phyloP scores from a whole-genome alignment of 1,140 invertebrate species.

The Drosophila kikkawai region DNA sequence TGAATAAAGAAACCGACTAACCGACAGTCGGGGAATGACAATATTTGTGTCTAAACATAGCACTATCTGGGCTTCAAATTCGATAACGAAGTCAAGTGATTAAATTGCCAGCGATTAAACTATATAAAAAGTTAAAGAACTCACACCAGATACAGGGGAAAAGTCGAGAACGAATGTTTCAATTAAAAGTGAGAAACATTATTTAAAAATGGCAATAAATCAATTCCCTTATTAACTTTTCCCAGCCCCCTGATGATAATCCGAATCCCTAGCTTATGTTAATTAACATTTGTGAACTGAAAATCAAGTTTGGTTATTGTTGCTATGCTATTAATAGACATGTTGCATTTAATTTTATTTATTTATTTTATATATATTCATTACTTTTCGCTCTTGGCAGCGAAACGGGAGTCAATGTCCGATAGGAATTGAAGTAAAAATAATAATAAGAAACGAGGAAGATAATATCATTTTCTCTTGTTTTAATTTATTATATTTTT shows the following conservation, averaged over 20 bases:
- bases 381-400: neutral
- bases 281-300: neutral
- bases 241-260: neutral
- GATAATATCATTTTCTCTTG: neutral
- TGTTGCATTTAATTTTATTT: too few species aligned
- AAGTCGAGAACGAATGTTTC: neutral
- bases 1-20: conserved; percentile 11
- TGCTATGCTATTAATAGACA: neutral
- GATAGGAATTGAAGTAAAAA: neutral
- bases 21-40: neutral
- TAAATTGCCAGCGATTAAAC: neutral
- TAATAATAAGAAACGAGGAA: neutral
- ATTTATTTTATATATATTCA: neutral
- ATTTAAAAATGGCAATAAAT: neutral
- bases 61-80: conserved; percentile 8
- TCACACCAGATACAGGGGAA: neutral
- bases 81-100: conserved; percentile 4
- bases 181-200: neutral
- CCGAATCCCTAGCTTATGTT: neutral
- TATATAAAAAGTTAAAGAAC: neutral
- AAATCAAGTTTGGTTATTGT: neutral
- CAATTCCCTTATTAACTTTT: neutral
- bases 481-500: neutral
- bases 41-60: conserved; percentile 7
- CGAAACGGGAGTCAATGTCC: conserved; percentile 2